Conservation (phyloP, 2,113 vertebrate genomes). For the Ochotona curzoniae region DNA sequence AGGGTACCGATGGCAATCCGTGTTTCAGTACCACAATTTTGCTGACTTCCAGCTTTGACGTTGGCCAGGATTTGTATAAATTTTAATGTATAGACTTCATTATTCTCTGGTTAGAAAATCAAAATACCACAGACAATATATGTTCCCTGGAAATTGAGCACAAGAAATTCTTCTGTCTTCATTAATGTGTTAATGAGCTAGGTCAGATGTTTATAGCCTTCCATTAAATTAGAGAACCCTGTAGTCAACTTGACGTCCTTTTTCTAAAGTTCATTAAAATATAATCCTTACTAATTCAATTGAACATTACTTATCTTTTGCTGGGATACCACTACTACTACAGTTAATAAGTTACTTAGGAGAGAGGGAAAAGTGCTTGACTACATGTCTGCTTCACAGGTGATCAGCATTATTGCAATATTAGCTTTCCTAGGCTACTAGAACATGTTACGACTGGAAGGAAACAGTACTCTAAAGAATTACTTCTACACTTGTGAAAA, state of each 20-base stretch:
- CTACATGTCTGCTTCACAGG: constrained; percentile 42
- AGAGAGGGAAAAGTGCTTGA: constrained; percentile 55
- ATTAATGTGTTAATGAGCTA: constrained; percentile 75
- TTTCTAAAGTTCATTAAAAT: constrained; percentile 76
- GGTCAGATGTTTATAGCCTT: constrained; percentile 78
- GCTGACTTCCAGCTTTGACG: constrained; percentile 11
- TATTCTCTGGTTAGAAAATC: constrained; percentile 60
- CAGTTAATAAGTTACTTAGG: constrained; percentile 48
- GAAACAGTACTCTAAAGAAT: background rate
- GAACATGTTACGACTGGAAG: background rate
- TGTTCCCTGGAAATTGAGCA: constrained; percentile 35
- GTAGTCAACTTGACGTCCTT: constrained; percentile 64
- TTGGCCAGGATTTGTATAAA: constrained; percentile 26
- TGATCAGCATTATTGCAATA: constrained; percentile 35
- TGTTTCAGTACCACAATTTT: background rate
- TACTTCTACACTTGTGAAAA: constrained; percentile 29
- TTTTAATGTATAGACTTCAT: constrained; percentile 34
- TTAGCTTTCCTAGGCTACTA: constrained; percentile 25
- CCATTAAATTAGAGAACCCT: constrained; percentile 71
- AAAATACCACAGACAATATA: constrained; percentile 6
- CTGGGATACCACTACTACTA: constrained; percentile 70
- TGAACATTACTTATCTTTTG: constrained; percentile 64
- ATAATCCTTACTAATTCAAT: constrained; percentile 67
- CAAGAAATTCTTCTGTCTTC: constrained; percentile 62
- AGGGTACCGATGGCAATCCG: background rate